phyloP scores from a whole-genome alignment of 2,888 invertebrate genomes.

The Drosophila basisetae region DNA sequence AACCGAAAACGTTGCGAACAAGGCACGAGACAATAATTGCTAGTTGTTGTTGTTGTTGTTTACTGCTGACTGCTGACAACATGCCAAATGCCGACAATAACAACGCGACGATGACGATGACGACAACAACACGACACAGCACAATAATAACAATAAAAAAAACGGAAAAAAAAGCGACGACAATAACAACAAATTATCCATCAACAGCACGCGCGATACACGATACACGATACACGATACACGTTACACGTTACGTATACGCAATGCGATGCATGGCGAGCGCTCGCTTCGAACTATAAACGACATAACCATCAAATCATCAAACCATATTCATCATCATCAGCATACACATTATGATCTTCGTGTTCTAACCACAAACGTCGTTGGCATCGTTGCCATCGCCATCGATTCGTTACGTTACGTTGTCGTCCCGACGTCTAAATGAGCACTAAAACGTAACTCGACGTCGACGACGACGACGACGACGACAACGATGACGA shows the following conservation, averaged over 20 bases:
- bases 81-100: constrained; percentile 54
- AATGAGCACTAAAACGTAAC: constrained; percentile 79
- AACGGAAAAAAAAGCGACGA: constrained; percentile 2
- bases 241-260: constrained; percentile 61
- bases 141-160: constrained; percentile 19
- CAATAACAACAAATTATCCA: constrained; percentile 48
- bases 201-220: constrained; percentile 64
- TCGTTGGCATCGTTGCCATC: constrained; percentile 45
- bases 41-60: constrained; percentile 33
- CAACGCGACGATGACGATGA: constrained; percentile 17
- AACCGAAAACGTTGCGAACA: constrained; percentile 43
- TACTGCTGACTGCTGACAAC: constrained; percentile 26
- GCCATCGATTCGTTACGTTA: constrained; percentile 48
- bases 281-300: constrained; percentile 9
- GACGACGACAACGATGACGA: constrained; percentile 47
- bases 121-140: constrained; percentile 10
- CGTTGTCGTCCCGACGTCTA: constrained; percentile 76
- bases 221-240: constrained; percentile 49
- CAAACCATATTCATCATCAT: constrained; percentile 10
- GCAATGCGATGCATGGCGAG: constrained; percentile 39
- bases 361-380: constrained; percentile 51
- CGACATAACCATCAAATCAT: constrained; percentile 16
- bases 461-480: constrained; percentile 36
- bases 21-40: constrained; percentile 54
- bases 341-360: constrained; percentile 30